Base-by-base conservation (phyloP, 2,888 invertebrate genomes). In the Sarcophaga caerulescens region DNA sequence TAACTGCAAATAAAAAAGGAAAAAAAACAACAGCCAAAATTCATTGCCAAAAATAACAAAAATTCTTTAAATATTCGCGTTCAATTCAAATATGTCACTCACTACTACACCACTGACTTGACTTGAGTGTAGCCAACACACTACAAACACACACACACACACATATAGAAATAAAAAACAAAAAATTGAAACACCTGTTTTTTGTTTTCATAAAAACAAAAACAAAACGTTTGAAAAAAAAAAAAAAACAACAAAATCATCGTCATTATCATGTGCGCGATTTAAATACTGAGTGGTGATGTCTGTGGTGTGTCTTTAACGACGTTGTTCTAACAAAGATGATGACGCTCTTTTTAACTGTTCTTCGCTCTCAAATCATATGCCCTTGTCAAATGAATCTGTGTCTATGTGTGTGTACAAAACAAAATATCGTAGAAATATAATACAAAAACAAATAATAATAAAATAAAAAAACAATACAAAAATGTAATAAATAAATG, bases 101-200 rank as follows among this genome's bases (percentile, higher is more conserved):
- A 69, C 35, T 35, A 60, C 44, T 35, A 60, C 44, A 52, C 35
- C 60, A 47, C 44, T 60, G 59, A 63, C 65, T 35, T 70, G 19
- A 52, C 76, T 59, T 14, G 4, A 52, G 14, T 17, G 17, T 35
- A 35, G 35, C 35, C 35, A 35, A 8, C 10, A 35, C 35, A 35
- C 35, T 35, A 35, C 35, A 35, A 35, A 2, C 2, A 25, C 81
- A 19, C n/a, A n/a, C n/a, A n/a, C n/a, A 35, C 1, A 57, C 5
- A 60, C 60, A 8, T 44, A 78, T 25, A 19, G 47, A 14, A 76
- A 69, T 45, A 8, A 19, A 47, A 35, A 76, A n/a, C n/a, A 47
- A 73, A 68, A 68, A 77, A 21, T 52, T 1, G 0, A 57, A 83
- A 83, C 78, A 83, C 83, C 83, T 83, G 83, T 83, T 83, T 63